A percentile compares a stretch with the other conserved stretches of the same genome.
Evolutionary conservation across 2,888 invertebrate genomes (phyloP).

Genomic region (Halictus ligatus): DNA sequence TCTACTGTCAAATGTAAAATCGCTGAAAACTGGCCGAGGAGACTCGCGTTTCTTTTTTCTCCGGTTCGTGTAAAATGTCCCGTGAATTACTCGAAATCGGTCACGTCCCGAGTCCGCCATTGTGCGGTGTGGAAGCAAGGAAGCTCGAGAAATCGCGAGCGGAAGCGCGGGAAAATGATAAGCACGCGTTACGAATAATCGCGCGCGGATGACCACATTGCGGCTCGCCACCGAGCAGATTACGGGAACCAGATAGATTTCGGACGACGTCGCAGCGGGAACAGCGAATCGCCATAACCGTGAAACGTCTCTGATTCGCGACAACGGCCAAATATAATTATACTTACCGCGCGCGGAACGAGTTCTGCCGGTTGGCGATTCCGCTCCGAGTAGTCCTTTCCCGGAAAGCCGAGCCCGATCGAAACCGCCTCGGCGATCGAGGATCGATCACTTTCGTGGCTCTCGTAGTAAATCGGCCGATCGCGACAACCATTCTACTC

Average conservation of each 20-base stretch:
- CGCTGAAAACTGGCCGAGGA: background rate
- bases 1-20: no score
- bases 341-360: background rate
- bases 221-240: background rate
- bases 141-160: constrained; percentile 38
- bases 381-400: background rate
- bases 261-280: no score
- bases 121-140: background rate
- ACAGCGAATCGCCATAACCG: background rate
- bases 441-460: background rate
- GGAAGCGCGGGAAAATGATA: constrained; percentile 53
- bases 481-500: background rate
- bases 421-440: background rate
- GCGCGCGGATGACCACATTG: constrained; percentile 21
- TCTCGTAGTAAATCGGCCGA: background rate
- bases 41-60: background rate
- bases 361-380: background rate
- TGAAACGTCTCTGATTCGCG: background rate
- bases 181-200: constrained; percentile 32
- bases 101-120: background rate
- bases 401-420: background rate
- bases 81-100: background rate
- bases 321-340: background rate
- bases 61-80: no score
- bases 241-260: background rate